Base-by-base conservation (phyloP, 2,888 invertebrate species). In the Timema cristinae region DNA sequence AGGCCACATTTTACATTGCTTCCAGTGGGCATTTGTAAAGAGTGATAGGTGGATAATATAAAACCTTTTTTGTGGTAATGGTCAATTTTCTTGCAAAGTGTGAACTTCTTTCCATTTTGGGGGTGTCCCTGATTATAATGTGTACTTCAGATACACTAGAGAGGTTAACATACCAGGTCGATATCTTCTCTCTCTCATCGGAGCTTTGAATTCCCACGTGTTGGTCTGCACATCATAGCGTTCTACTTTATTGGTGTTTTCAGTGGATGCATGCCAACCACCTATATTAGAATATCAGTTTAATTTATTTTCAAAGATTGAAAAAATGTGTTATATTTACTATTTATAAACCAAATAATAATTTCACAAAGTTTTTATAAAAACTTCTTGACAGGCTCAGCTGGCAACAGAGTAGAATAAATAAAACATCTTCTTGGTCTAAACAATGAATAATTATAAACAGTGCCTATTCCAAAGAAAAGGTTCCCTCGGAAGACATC, bases 261-360 rank as follows among this genome's bases (percentile, higher is more conserved):
- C 84, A 54, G 84, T 84, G 5, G 83, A 83, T 5, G 84, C 84
- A 78, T 84, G 84, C 84, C 84, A 84, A 7, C 85, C 85, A 68
- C 84, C 84, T 83, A 67, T 6, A 63, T n/a, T 50, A 69, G 16
- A 50, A 56, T 15, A 69, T n/a, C 8, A 1, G n/a, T 69, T 9
- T 56, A 32, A 32, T 2, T 32, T 2, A 32, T 32, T 32, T 32
- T 32, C 32, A 32, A 32, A 32, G 32, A 32, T 2, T 32, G 4
- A 32, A 32, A 32, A 32, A 32, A 32, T 32, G 32, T 32, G 32
- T 4, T 32, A 32, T 32, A 32, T 32, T 32, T 32, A 32, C 32
- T 32, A 32, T 2, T 32, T 32, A 32, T 32, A 32, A 32, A 32
- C 32, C 32, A 32, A 32, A 32, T 32, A 32, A 32, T 32, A 32